phyloP scores from a whole-genome alignment of 2,113 vertebrate species.

The Steatornis caripensis region DNA sequence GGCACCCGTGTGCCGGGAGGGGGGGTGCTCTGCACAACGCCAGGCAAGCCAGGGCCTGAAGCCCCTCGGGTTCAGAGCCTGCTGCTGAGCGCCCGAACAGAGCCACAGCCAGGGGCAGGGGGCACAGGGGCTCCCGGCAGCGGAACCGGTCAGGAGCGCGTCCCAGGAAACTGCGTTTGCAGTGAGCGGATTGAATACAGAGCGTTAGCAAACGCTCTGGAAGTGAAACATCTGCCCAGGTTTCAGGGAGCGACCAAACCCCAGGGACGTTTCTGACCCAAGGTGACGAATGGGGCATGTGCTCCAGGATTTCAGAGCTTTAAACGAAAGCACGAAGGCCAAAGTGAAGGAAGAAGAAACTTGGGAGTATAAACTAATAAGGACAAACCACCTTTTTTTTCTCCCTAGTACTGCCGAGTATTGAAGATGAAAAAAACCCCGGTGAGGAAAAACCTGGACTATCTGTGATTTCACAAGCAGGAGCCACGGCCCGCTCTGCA shows the following conservation, averaged over 20 bases:
- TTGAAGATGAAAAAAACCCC: neutral
- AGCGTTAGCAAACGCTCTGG: accelerated
- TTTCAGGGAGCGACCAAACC: neutral
- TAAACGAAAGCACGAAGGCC: neutral
- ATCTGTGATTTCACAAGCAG: too few relatives aligned
- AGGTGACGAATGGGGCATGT: accelerated
- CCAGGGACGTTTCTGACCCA: neutral
- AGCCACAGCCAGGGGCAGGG: accelerated
- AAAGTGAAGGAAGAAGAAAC: neutral
- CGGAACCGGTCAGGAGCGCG: too few relatives aligned
- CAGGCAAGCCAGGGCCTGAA: too few relatives aligned
- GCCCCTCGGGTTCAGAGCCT: neutral
- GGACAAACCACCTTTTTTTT: accelerated
- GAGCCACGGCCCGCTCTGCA: neutral
- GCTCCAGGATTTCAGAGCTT: neutral
- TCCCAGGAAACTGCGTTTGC: too few relatives aligned
- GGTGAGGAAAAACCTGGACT: neutral
- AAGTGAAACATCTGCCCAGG: neutral
- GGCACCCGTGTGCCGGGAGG: too few relatives aligned
- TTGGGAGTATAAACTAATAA: neutral
- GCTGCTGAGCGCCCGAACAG: neutral
- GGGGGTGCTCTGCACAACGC: too few relatives aligned
- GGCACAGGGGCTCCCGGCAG: too few relatives aligned
- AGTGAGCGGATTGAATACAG: too few relatives aligned
- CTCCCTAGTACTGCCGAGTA: neutral